phyloP scores from a whole-genome alignment of 1,140 invertebrate genomes.

The Achatina immaculata region DNA sequence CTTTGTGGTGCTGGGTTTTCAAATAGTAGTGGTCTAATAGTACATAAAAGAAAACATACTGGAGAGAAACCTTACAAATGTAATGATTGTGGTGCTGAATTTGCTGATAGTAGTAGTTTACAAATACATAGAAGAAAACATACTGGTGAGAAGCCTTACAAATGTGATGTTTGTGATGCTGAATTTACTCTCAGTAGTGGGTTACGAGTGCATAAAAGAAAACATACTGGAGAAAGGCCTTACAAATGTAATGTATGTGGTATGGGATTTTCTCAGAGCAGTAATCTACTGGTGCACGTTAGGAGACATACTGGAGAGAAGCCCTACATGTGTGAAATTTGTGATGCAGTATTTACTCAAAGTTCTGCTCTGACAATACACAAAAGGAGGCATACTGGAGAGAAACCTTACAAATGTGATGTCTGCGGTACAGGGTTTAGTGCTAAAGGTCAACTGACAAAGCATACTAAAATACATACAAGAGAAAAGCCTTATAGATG shows the following conservation, averaged over 20 bases:
- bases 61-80: conserved; percentile 23
- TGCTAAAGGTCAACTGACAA: neutral
- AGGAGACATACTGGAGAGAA: conserved; percentile 4
- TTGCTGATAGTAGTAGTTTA: neutral
- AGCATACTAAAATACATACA: neutral
- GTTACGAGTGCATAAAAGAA: neutral
- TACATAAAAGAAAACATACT: neutral
- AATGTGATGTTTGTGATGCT: conserved; percentile 20
- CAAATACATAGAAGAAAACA: conserved; percentile 1
- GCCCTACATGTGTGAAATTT: neutral
- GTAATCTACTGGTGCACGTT: neutral
- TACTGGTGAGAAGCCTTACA: conserved; percentile 13
- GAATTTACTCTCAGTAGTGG: neutral
- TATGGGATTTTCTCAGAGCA: neutral
- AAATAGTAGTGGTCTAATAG: neutral
- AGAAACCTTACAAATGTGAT: conserved; percentile 21
- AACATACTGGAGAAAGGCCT: conserved; percentile 4
- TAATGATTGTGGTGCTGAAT: neutral
- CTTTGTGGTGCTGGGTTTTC: neutral
- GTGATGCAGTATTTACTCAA: neutral
- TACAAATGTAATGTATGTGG: conserved; percentile 7
- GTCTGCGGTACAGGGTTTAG: neutral
- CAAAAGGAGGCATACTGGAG: neutral
- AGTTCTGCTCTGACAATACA: neutral
- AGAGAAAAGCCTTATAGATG: neutral